Percentiles rank a stretch among this genome's conserved stretches.
phyloP scores from a whole-genome alignment of 2,888 invertebrate genomes.

The Cyclophora punctaria region DNA sequence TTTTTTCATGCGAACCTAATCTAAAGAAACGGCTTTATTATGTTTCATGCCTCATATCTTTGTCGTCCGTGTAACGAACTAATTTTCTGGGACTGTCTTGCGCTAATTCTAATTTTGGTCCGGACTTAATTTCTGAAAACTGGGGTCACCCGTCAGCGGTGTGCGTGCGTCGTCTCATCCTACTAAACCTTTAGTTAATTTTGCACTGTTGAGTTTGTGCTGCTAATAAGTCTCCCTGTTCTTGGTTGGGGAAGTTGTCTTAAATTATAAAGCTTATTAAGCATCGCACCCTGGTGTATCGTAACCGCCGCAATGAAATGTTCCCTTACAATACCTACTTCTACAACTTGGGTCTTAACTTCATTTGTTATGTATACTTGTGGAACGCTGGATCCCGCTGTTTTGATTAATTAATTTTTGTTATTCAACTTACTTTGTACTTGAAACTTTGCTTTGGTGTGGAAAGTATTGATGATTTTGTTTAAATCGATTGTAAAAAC shows the following conservation, averaged over 20 bases:
- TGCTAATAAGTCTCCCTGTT: constrained; percentile 51
- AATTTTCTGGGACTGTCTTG: constrained; percentile 3
- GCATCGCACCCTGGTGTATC: constrained; percentile 61
- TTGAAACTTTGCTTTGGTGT: constrained; percentile 14
- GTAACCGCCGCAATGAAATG: constrained; percentile 58
- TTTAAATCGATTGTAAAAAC: neutral
- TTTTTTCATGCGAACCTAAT: too few relatives aligned
- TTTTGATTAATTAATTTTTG: constrained; percentile 44
- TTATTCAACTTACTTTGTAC: constrained; percentile 24
- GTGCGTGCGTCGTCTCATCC: neutral
- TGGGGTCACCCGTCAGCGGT: neutral
- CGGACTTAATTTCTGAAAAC: constrained; percentile 9
- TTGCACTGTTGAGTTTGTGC: constrained; percentile 30
- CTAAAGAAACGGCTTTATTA: too few relatives aligned
- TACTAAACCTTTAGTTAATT: constrained; percentile 38
- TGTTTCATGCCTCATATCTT: too few relatives aligned
- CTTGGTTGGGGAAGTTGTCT: constrained; percentile 44
- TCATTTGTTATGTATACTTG: constrained; percentile 37
- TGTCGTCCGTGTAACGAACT: neutral
- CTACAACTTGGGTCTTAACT: constrained; percentile 31
- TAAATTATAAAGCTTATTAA: constrained; percentile 71
- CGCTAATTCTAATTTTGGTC: constrained; percentile 7
- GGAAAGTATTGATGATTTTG: too few relatives aligned
- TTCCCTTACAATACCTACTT: constrained; percentile 29
- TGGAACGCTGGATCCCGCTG: constrained; percentile 19